Percentiles rank a stretch among this genome's conserved stretches.
These are phyloP conservation scores for Rhabdomys dilectus DNA, from an alignment of 2,113 vertebrate species.

Conservation along the genomic window DNA sequence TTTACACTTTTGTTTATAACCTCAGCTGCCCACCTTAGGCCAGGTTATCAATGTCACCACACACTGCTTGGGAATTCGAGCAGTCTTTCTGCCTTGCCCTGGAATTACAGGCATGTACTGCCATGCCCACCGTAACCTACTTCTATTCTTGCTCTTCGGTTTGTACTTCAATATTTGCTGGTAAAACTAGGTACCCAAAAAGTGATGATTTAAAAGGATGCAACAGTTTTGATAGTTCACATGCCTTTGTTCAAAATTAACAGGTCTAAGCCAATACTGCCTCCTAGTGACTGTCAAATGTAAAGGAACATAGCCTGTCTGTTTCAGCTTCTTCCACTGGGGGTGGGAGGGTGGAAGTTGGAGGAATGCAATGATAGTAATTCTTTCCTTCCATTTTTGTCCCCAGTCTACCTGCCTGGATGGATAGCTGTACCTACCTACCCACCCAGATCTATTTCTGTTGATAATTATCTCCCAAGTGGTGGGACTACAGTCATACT, in stretches of 20 bases:
- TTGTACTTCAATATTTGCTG: background rate
- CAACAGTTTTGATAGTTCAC: background rate
- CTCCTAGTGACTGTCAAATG: slow-evolving; percentile 60
- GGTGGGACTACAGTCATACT: background rate
- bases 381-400: background rate
- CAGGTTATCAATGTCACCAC: background rate
- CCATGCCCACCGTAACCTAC: background rate
- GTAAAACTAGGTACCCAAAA: background rate
- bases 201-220: background rate
- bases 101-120: too few relatives aligned
- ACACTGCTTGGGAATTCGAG: background rate
- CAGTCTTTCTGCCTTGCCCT: background rate
- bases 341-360: too few relatives aligned
- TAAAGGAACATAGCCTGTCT: slow-evolving; percentile 28
- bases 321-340: background rate
- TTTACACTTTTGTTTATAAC: slow-evolving; percentile 66
- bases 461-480: background rate
- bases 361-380: background rate
- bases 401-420: background rate
- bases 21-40: too few relatives aligned
- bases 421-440: background rate
- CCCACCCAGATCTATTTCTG: background rate
- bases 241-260: background rate
- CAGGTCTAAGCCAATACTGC: background rate
- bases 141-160: background rate